These are phyloP conservation scores for Dromas ardeola DNA, from an alignment of 2,113 vertebrate species.

Conservation along the genomic window DNA sequence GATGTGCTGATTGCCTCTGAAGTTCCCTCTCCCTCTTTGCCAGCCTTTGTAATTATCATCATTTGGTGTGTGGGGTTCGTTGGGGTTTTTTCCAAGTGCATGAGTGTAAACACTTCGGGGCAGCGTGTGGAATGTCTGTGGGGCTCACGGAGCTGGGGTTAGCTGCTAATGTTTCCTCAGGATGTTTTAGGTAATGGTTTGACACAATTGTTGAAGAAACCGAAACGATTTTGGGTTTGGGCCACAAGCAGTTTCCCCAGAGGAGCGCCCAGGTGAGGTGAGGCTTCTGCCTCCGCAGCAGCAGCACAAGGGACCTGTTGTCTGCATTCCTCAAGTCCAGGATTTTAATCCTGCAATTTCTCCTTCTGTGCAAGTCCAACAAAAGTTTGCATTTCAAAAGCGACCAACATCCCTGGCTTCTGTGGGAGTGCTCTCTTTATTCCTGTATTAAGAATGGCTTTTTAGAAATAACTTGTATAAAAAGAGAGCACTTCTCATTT, in stretches of 20 bases:
- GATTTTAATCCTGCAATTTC: not conserved
- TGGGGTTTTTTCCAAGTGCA: no score
- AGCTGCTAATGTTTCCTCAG: not conserved
- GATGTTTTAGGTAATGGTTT: not conserved
- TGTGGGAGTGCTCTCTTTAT: not conserved
- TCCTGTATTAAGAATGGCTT: not conserved
- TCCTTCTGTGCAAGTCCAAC: not conserved
- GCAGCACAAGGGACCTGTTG: not conserved
- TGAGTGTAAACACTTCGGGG: rapidly evolving
- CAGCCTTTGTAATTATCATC: not conserved
- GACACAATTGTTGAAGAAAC: not conserved
- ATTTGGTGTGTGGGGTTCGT: not conserved
- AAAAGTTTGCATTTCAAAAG: not conserved
- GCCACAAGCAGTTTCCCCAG: not conserved
- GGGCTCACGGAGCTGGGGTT: not conserved
- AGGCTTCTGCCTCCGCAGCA: not conserved
- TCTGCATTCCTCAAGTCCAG: not conserved
- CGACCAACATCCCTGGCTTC: not conserved
- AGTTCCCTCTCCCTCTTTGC: not conserved
- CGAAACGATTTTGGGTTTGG: no score
- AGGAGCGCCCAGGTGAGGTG: not conserved
- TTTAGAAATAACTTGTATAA: not conserved
- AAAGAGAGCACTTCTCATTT: conserved; percentile 10
- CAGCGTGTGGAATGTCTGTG: rapidly evolving
- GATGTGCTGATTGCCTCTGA: not conserved